Base-by-base conservation (phyloP, 2,113 vertebrate genomes). In the Myrmecophaga tridactyla region DNA sequence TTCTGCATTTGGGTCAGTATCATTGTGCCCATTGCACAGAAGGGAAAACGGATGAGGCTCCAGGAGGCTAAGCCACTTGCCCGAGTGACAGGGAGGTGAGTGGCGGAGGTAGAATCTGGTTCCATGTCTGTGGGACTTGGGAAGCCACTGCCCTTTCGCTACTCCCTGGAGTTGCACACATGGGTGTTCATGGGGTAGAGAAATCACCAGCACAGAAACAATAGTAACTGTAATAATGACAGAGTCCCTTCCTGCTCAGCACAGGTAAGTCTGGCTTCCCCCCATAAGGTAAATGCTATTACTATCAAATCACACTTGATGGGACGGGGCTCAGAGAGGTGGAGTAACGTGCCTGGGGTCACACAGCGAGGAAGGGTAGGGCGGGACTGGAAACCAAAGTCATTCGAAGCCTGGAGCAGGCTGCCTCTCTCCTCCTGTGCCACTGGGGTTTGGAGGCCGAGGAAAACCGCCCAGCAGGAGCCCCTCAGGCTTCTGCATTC, bases 101-200 rank as follows among this genome's bases (percentile, higher is more conserved):
- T 1, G 48, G n/a, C 13, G 3, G 41, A 21, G 8, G 23, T 27
- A 29, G 8, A 13, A 7, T 56, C n/a, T 70, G 29, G 77, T 25
- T 9, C 63, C 0, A 0, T 51, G 12, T 3, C 60, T 62, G 6
- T 51, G 43, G 62, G 41, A 15, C 14, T 3, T 5, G 0, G 0
- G 20, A 29, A 7, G 46, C 46, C 14, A 1, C 4, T 51, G 14
- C 58, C n/a, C 0, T 25, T 27, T 76, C 12, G 0, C 56, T 58
- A 21, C 56, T 58, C 20, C 56, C 7, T 58, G 51, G 7, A 87
- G 34, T 2, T 6, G 43, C 34, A 39, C 3, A 27, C 58, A 17
- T 18, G 17, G 0, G 0, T 29, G 65, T 7, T 3, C 14, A 0
- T 10, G 4, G 20, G 53, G 12, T 41, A n/a, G 23, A 39, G 78